Evolutionary conservation across 2,888 invertebrate genomes (phyloP).

Genomic region (Nudaria mundana): DNA sequence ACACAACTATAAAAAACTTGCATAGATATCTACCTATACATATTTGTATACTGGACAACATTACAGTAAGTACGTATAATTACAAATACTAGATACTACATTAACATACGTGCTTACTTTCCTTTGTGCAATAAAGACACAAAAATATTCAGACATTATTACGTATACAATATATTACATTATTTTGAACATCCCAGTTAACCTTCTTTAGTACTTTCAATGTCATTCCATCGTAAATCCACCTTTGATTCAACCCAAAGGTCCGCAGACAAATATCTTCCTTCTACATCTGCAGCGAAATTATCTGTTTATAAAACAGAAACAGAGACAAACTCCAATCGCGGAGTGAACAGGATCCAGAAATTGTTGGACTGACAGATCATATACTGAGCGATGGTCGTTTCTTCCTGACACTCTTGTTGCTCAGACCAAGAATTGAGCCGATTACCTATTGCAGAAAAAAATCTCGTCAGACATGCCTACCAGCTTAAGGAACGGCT

Average conservation of each 20-base stretch:
- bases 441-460: slow-evolving; percentile 80
- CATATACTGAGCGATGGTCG: slow-evolving; percentile 89
- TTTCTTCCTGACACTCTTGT: slow-evolving; percentile 88
- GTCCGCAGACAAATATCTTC: slow-evolving; percentile 47
- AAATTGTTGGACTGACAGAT: slow-evolving; percentile 41
- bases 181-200: slow-evolving; percentile 18
- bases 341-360: slow-evolving; percentile 63
- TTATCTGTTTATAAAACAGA: slow-evolving; percentile 53
- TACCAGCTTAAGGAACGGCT: too few relatives aligned
- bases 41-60: too few relatives aligned
- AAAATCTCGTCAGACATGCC: too few relatives aligned
- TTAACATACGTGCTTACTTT: too few relatives aligned
- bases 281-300: slow-evolving; percentile 51
- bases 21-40: too few relatives aligned
- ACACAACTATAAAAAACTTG: too few relatives aligned
- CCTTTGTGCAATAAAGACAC: too few relatives aligned
- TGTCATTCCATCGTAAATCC: slow-evolving; percentile 35
- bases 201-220: slow-evolving; percentile 31
- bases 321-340: slow-evolving; percentile 66
- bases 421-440: slow-evolving; percentile 89
- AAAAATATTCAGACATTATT: too few relatives aligned
- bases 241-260: slow-evolving; percentile 36
- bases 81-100: too few relatives aligned
- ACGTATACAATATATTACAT: too few relatives aligned
- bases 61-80: too few relatives aligned